Conservation (phyloP, 2,113 vertebrate species). For the Pollimyrus isidori region DNA sequence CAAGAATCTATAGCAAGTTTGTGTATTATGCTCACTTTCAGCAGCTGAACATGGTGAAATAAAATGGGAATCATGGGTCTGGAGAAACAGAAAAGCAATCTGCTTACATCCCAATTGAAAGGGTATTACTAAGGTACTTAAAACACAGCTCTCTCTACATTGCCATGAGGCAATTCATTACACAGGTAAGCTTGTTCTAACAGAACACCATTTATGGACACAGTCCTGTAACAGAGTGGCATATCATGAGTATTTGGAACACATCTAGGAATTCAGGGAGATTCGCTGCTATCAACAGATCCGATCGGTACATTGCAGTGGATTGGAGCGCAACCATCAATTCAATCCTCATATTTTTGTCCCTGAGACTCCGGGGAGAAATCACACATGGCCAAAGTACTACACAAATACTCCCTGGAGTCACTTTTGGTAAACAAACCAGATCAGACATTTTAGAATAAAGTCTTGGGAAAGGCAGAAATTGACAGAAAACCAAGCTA, state of each 20-base stretch:
- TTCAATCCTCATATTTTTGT: not conserved
- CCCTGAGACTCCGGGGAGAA: not conserved
- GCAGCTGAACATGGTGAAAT: not conserved
- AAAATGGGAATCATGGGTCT: not conserved
- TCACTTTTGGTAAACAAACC: not conserved
- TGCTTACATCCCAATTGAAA: not conserved
- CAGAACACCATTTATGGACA: not conserved
- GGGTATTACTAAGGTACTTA: not conserved
- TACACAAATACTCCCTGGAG: not conserved
- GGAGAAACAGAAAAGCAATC: not conserved
- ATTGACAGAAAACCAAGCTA: not conserved
- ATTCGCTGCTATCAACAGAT: not conserved
- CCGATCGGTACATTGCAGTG: not conserved
- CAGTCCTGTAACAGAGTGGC: slow-evolving; percentile 2
- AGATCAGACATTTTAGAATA: not conserved
- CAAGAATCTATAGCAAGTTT: not conserved
- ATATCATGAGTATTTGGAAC: not conserved
- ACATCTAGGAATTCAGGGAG: not conserved
- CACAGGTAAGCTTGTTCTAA: not conserved
- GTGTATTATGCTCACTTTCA: not conserved
- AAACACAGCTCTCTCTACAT: not conserved
- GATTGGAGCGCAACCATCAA: not conserved
- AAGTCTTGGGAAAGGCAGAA: not conserved
- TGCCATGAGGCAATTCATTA: not conserved
- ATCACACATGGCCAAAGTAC: not conserved